These are phyloP conservation scores for Gobio gobio DNA, from an alignment of 2,113 vertebrate genomes.

Conservation along the genomic window DNA sequence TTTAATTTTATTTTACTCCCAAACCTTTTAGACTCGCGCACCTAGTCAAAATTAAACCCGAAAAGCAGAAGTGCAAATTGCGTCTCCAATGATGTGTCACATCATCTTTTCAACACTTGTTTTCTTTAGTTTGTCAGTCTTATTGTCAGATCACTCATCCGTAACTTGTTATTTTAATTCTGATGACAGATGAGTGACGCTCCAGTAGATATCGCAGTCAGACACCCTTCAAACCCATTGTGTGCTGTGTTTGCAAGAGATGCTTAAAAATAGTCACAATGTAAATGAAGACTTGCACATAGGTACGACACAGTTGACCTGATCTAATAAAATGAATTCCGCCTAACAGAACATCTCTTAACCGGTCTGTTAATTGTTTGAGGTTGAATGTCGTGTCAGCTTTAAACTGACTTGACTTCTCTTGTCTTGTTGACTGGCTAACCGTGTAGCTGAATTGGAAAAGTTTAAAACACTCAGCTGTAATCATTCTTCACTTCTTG, in stretches of 20 bases:
- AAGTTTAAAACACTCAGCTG: conserved; percentile 69
- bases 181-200: conserved; percentile 51
- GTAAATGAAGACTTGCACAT: conserved; percentile 31
- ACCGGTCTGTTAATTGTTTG: not conserved
- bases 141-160: conserved; percentile 54
- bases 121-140: conserved; percentile 53
- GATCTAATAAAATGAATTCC: not conserved
- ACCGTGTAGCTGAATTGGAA: conserved; percentile 63
- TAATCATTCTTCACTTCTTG: conserved; percentile 64
- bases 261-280: conserved; percentile 28
- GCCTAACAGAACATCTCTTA: not conserved
- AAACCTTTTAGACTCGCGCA: not conserved
- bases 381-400: conserved; percentile 42
- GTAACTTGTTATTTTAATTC: conserved; percentile 48
- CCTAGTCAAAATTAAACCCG: not conserved
- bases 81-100: conserved; percentile 47
- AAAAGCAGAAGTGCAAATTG: conserved; percentile 34
- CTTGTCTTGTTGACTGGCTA: conserved; percentile 65
- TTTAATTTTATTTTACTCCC: not conserved
- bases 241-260: conserved; percentile 7
- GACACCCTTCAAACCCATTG: conserved; percentile 26
- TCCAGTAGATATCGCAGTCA: conserved; percentile 19
- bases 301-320: conserved; percentile 12
- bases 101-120: conserved; percentile 53
- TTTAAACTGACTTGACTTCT: conserved; percentile 64